These are phyloP conservation scores for Drosophila lini DNA, from an alignment of 1,140 invertebrate genomes.

Conservation along the genomic window DNA sequence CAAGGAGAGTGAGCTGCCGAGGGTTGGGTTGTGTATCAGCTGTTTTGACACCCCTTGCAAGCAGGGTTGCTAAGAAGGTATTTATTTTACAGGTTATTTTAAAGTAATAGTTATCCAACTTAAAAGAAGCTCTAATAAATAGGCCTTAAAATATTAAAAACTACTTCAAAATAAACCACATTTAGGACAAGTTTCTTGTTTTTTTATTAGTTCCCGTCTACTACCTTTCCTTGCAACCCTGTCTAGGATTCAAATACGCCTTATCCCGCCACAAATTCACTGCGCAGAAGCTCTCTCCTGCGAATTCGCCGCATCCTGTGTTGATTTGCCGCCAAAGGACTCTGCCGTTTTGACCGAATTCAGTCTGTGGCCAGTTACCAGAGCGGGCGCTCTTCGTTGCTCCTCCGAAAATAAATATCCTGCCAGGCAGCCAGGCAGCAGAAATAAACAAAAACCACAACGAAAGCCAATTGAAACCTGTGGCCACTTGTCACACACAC, in stretches of 20 bases:
- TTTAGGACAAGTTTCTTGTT: no score
- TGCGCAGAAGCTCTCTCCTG: constrained; percentile 64
- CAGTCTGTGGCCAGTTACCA: constrained; percentile 67
- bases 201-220: not conserved
- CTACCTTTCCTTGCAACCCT: constrained; percentile 60
- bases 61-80: constrained; percentile 27
- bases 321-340: constrained; percentile 65
- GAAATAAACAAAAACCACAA: constrained; percentile 42
- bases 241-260: constrained; percentile 24
- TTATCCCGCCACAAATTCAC: constrained; percentile 45
- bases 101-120: fast-evolving
- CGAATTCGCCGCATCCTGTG: constrained; percentile 53
- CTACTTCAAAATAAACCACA: not conserved
- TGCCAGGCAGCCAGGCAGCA: constrained; percentile 11
- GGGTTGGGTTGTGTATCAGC: constrained; percentile 8
- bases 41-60: not conserved
- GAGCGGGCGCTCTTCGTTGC: constrained; percentile 27
- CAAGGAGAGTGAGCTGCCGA: not conserved
- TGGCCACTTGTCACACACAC: constrained; percentile 71
- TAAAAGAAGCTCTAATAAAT: not conserved
- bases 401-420: constrained; percentile 4
- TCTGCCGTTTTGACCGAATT: constrained; percentile 42
- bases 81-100: not conserved
- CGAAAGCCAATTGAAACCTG: constrained; percentile 57
- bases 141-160: not conserved